These are phyloP conservation scores for Patella vulgata DNA, from an alignment of 1,140 invertebrate genomes.

Conservation along the genomic window DNA sequence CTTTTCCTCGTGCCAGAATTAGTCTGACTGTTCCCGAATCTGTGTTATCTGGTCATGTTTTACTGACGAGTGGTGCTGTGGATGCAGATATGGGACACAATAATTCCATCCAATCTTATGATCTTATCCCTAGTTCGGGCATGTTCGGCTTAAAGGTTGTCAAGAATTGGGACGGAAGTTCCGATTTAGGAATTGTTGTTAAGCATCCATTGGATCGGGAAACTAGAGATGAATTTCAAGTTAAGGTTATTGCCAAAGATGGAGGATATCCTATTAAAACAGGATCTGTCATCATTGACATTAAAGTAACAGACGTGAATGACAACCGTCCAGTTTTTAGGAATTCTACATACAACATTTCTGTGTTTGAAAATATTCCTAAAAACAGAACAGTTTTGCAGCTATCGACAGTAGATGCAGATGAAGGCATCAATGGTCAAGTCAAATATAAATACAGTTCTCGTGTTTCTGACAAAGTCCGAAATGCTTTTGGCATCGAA, in stretches of 20 bases:
- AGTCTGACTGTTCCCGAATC: conserved; percentile 49
- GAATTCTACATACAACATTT: conserved; percentile 66
- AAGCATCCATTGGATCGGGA: conserved; percentile 48
- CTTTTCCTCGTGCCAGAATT: conserved; percentile 39
- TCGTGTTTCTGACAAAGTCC: conserved; percentile 89
- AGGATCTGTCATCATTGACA: conserved; percentile 47
- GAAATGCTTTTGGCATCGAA: conserved; percentile 84
- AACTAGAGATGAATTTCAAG: conserved; percentile 40
- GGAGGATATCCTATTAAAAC: conserved; percentile 45
- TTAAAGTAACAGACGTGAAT: conserved; percentile 72
- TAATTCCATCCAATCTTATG: conserved; percentile 43
- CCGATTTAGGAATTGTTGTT: conserved; percentile 45
- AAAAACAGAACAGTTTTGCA: conserved; percentile 37
- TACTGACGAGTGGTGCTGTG: conserved; percentile 41
- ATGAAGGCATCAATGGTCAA: conserved; percentile 56
- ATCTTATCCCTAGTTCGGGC: conserved; percentile 16
- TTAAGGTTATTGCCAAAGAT: conserved; percentile 49
- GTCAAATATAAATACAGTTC: conserved; percentile 76
- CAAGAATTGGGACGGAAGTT: conserved; percentile 42
- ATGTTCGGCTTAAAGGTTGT: conserved; percentile 39
- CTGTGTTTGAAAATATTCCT: conserved; percentile 73
- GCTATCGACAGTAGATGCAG: conserved; percentile 50
- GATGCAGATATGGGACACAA: conserved; percentile 50
- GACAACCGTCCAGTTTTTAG: conserved; percentile 56
- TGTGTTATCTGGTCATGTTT: conserved; percentile 31